These are phyloP conservation scores for Leptinotarsa lineolata DNA, from an alignment of 1,140 invertebrate species.

Conservation along the genomic window DNA sequence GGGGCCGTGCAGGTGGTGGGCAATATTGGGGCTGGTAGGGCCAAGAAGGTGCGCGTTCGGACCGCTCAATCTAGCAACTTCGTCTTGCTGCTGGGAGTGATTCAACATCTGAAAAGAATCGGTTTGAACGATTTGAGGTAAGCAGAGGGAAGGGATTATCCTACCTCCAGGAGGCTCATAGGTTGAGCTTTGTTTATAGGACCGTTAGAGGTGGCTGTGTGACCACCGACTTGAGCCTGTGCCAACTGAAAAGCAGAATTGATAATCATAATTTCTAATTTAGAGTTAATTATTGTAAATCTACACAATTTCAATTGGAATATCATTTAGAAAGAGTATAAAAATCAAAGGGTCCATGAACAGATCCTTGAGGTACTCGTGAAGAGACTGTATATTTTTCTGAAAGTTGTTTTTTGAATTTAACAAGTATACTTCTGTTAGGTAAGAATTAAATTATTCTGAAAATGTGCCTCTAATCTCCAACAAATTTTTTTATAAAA, in stretches of 20 bases:
- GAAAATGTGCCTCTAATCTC: too few relatives aligned
- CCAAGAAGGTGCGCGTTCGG: constrained; percentile 38
- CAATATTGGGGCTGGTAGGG: constrained; percentile 54
- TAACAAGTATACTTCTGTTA: too few relatives aligned
- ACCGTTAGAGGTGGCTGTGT: constrained; percentile 64
- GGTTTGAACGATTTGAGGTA: neutral
- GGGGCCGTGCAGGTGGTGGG: constrained; percentile 51
- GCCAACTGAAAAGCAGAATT: constrained; percentile 60
- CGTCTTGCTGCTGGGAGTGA: constrained; percentile 59
- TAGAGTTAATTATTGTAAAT: too few relatives aligned
- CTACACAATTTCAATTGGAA: too few relatives aligned
- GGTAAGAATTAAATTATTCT: too few relatives aligned
- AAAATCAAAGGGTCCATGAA: too few relatives aligned
- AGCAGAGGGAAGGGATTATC: constrained; percentile 3
- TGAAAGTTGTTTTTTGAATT: too few relatives aligned
- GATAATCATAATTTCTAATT: neutral
- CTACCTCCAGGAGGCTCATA: constrained; percentile 67
- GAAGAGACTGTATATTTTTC: too few relatives aligned
- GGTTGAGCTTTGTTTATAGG: constrained; percentile 59
- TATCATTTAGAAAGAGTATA: too few relatives aligned
- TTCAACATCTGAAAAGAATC: constrained; percentile 59
- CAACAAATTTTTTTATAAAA: too few relatives aligned
- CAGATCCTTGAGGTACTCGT: too few relatives aligned
- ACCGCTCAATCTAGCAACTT: constrained; percentile 52
- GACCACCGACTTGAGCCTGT: constrained; percentile 69